Evolutionary conservation across 2,888 invertebrate genomes (phyloP), one percentile per base, ranked within the genome.

Genomic region (Pyrgus malvae): DNA sequence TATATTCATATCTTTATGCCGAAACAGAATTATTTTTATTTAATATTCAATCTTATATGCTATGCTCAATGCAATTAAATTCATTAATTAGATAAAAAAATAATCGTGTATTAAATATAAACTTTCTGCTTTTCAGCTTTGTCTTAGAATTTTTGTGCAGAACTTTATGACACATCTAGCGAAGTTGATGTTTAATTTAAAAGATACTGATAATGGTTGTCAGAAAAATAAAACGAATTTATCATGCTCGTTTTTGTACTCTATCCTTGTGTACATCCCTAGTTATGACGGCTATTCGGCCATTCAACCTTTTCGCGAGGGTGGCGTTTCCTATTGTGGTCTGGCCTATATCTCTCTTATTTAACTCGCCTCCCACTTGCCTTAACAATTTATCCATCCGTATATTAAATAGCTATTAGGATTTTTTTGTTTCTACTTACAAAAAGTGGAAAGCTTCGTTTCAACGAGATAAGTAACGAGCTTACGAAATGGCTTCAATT

Each of bases 291-390:
- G 62, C 64, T 67, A 70, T 75, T 78, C 70, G 68, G 68, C 62
- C 64, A 60, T 62, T 64, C 57, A 59, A 61, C 67, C 68, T 68
- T 74, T 76, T 72, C 67, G 57, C 68, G 71, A 71, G 74, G 75
- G 75, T 74, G 70, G 64, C 54, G 54, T 66, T 69, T 72, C 69
- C 70, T 70, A 68, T 72, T 72, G 69, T 49, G 53, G 64, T 41
- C 27, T 50, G 48, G 45, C 55, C 51, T 46, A 60, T 57, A 59
- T 58, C 53, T 55, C 55, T 45, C 42, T 16, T 33, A 31, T 23
- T 31, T 42, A 40, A 31, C 31, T 21, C 45, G 56, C 46, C 50
- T 48, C 49, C 59, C 62, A 62, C 60, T 59, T 37, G 16, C 16
- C 3, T 12, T 60, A 48, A 48, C 56, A 19, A 29, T 11, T 1